Conservation (phyloP, 1,140 invertebrate species). For the Cyrtorhinus lividipennis region DNA sequence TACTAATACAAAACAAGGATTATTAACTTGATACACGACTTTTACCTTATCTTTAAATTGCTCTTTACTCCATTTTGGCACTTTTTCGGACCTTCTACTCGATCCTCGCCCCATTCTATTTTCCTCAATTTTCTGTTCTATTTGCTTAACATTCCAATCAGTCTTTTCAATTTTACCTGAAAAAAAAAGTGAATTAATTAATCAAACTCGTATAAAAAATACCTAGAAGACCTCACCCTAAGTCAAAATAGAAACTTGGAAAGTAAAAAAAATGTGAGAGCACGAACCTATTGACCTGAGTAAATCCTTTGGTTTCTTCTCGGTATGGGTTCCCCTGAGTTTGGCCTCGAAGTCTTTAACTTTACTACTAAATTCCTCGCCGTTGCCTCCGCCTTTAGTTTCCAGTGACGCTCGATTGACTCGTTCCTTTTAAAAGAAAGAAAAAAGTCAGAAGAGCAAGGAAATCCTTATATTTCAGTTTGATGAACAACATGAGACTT, state of each 20-base stretch:
- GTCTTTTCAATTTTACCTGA: constrained; percentile 69
- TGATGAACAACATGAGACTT: not conserved
- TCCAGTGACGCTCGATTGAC: constrained; percentile 43
- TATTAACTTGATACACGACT: too few species aligned
- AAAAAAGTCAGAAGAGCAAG: too few species aligned
- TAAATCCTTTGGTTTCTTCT: constrained; percentile 74
- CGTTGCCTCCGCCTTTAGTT: constrained; percentile 35
- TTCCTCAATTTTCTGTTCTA: constrained; percentile 78
- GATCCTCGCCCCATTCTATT: constrained; percentile 54
- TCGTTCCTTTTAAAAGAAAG: too few species aligned
- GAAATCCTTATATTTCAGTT: too few species aligned
- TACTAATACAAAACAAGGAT: too few species aligned
- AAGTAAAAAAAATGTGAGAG: constrained; percentile 1
- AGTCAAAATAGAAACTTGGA: too few species aligned
- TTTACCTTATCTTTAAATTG: constrained; percentile 39
- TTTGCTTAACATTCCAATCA: constrained; percentile 85
- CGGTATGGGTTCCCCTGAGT: constrained; percentile 35
- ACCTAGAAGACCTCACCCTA: too few species aligned
- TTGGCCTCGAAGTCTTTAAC: constrained; percentile 53
- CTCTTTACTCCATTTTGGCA: constrained; percentile 80
- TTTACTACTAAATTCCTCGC: constrained; percentile 54
- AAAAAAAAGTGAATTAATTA: constrained; percentile 16
- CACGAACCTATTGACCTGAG: constrained; percentile 57
- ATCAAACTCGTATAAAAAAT: too few species aligned
- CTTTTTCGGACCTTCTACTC: constrained; percentile 53